Evolutionary conservation across 2,797 vertebrate species (phyloP).

Genomic region (Rachycentron canadum): DNA sequence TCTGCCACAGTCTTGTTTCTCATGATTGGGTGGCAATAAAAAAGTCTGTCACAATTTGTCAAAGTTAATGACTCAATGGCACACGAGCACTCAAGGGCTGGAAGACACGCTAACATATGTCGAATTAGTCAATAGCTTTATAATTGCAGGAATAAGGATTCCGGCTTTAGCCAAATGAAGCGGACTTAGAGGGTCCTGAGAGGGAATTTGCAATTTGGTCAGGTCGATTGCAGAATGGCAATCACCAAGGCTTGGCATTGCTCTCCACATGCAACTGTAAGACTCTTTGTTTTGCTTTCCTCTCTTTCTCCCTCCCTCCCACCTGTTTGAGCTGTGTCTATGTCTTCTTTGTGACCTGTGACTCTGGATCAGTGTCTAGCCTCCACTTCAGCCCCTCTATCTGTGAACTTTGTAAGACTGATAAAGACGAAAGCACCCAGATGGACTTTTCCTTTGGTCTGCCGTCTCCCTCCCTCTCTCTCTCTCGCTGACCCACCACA

Average conservation of each 20-base stretch:
- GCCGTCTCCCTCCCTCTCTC: conserved; percentile 47
- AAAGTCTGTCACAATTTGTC: conserved; percentile 88
- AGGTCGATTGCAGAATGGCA: conserved; percentile 77
- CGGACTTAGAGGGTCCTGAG: conserved; percentile 69
- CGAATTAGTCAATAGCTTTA: conserved; percentile 79
- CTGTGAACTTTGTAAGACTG: conserved; percentile 92
- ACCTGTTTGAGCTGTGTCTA: conserved; percentile 65
- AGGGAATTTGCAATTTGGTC: conserved; percentile 76
- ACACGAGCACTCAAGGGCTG: conserved; percentile 68
- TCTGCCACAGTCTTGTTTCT: conserved; percentile 88
- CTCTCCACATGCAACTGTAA: conserved; percentile 48
- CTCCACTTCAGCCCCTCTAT: conserved; percentile 85
- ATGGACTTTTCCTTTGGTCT: conserved; percentile 80
- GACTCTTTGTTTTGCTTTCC: conserved; percentile 27
- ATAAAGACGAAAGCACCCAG: conserved; percentile 82
- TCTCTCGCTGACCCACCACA: conserved; percentile 26
- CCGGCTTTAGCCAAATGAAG: conserved; percentile 75
- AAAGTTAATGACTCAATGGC: conserved; percentile 90
- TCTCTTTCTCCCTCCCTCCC: conserved; percentile 14
- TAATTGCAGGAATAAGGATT: conserved; percentile 78
- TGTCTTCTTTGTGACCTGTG: conserved; percentile 85
- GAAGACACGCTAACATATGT: conserved; percentile 78
- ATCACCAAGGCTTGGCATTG: conserved; percentile 61
- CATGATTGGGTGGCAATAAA: conserved; percentile 85
- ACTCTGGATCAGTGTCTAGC: conserved; percentile 79